A percentile compares a stretch with the other conserved stretches of the same genome.
phyloP scores from a whole-genome alignment of 1,140 invertebrate genomes.

The Globodera rostochiensis region DNA sequence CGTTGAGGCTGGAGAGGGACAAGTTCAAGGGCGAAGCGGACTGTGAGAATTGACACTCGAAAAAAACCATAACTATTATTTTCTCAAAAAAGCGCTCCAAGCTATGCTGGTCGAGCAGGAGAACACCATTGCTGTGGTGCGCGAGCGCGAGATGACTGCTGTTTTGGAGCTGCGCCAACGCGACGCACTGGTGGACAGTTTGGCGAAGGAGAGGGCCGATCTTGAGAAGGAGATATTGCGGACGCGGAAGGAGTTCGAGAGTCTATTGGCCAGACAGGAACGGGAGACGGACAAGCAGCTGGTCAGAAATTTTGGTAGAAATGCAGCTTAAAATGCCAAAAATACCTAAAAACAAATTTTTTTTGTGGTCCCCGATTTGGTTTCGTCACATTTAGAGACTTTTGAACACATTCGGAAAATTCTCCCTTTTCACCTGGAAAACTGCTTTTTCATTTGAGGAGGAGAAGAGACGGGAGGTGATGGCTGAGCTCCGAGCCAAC shows the following conservation, averaged over 20 bases:
- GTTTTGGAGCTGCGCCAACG: slow-evolving; percentile 6
- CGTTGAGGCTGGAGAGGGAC: slow-evolving; percentile 15
- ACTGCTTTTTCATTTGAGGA: slow-evolving; percentile 14
- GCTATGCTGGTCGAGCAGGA: slow-evolving; percentile 14
- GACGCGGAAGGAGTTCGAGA: slow-evolving; percentile 15
- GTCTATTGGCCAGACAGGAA: slow-evolving; percentile 14
- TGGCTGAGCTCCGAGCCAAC: neutral
- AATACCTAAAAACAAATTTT: neutral
- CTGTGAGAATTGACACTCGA: neutral
- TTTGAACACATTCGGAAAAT: neutral
- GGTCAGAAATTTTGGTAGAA: neutral
- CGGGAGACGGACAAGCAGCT: slow-evolving; percentile 15
- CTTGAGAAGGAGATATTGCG: slow-evolving; percentile 7
- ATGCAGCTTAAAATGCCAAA: neutral
- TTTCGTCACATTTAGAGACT: neutral
- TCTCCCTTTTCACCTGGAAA: neutral
- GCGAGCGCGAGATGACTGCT: slow-evolving; percentile 8
- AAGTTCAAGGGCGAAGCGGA: slow-evolving; percentile 14
- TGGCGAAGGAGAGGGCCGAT: neutral
- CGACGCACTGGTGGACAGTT: slow-evolving; percentile 17
- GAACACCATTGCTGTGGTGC: slow-evolving; percentile 8
- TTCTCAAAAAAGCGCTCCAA: slow-evolving; percentile 4
- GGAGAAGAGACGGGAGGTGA: slow-evolving; percentile 2
- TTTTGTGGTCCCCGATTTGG: too few relatives aligned
- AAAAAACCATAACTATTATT: neutral